phyloP scores from a whole-genome alignment of 2,797 vertebrate species.

The Alcedo atthis region DNA sequence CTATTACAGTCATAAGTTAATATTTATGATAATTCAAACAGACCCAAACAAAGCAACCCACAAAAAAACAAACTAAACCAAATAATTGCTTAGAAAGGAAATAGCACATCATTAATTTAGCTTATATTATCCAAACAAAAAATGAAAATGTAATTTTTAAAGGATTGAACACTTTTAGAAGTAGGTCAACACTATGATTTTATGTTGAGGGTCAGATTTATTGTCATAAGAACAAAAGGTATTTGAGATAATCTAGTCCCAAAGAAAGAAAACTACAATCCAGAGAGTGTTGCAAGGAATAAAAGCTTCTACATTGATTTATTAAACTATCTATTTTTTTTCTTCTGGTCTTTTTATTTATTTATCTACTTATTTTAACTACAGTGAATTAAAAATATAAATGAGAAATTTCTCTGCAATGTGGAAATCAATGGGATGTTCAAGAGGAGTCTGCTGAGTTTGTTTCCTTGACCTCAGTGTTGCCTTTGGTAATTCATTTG shows the following conservation, averaged over 20 bases:
- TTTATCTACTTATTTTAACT: background rate
- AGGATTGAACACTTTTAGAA: background rate
- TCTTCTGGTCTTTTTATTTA: background rate
- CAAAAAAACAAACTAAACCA: background rate
- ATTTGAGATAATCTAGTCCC: background rate
- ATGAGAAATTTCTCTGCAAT: slow-evolving; percentile 6
- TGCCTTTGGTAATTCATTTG: slow-evolving; percentile 31
- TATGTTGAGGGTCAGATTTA: background rate
- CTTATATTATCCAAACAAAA: background rate
- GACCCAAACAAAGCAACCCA: fast-evolving
- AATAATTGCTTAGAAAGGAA: background rate
- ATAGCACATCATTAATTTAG: background rate
- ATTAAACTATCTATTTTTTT: background rate
- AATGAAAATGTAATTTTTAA: background rate
- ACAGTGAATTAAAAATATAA: slow-evolving; percentile 44
- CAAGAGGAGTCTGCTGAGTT: background rate
- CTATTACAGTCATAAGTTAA: background rate
- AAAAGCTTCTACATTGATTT: slow-evolving; percentile 26
- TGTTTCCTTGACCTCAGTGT: slow-evolving; percentile 40
- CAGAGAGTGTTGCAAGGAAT: background rate
- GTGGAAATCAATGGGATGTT: slow-evolving; percentile 18
- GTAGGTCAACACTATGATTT: background rate
- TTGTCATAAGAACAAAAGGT: background rate
- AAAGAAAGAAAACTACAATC: background rate
- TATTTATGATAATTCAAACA: background rate